A percentile compares a stretch with the other conserved stretches of the same genome.
Conservation (phyloP, 2,113 vertebrate genomes). For the Saccopteryx leptura region DNA sequence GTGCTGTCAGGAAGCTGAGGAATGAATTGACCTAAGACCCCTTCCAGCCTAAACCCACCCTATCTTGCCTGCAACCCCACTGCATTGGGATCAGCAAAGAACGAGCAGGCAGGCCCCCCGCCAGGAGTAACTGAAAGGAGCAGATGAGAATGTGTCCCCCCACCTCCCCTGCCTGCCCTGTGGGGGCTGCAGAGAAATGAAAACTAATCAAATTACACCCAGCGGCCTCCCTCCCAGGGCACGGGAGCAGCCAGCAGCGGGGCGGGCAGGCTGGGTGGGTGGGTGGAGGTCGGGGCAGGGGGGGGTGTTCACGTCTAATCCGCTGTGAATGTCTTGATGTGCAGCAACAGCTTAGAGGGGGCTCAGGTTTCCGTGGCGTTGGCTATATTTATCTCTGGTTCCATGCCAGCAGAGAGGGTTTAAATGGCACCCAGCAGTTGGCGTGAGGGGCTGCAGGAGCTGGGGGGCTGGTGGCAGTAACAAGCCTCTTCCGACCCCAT, state of each 20-base stretch:
- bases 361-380: conserved; percentile 96
- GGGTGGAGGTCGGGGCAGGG: conserved; percentile 81
- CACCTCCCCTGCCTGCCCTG: conserved; percentile 74
- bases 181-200: conserved; percentile 80
- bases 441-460: conserved; percentile 90
- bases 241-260: conserved; percentile 75
- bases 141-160: conserved; percentile 86
- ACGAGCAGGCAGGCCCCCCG: conserved; percentile 34
- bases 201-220: conserved; percentile 85
- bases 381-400: conserved; percentile 99
- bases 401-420: conserved; percentile 97
- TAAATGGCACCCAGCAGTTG: conserved; percentile 99
- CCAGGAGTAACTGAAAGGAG: conserved; percentile 87
- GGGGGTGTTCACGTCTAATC: conserved; percentile 89
- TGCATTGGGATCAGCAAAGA: conserved; percentile 5
- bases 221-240: conserved; percentile 74
- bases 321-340: conserved; percentile 97
- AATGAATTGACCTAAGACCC: background rate
- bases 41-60: background rate
- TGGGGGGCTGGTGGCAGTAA: conserved; percentile 87
- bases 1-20: background rate
- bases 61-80: background rate
- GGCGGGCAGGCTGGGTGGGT: conserved; percentile 83
- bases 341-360: conserved; percentile 99
- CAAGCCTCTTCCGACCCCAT: conserved; percentile 88